Evolutionary conservation across 2,797 vertebrate genomes (phyloP), one percentile per base, ranked within the genome.

Genomic region (Arnoldichthys spilopterus): DNA sequence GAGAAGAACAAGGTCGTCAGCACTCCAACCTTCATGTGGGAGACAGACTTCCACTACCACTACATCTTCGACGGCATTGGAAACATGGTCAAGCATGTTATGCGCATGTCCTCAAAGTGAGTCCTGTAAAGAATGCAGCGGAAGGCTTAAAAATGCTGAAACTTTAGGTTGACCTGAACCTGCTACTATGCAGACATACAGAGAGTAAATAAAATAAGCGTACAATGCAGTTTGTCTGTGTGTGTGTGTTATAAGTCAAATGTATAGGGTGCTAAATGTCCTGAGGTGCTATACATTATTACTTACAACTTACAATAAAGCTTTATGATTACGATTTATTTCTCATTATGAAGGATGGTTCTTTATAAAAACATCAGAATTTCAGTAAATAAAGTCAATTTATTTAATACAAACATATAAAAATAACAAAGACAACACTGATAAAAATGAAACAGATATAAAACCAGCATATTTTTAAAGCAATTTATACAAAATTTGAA

Each of bases 1-100:
- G 92, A 93, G 90, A 92, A 93, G 88, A 94, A 94, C 90, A 92
- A 88, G 86, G 91, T 94, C 82, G 86, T 94, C 79, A 94, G 91
- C 90, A 94, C 93, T 47, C 92, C 92, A 0, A 76, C 90, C 85
- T 94, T 93, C 87, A 92, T 92, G 91, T 93, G 92, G 92, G 92
- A 93, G 72, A 94, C 92, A 0, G 92, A 93, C 20, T 90, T 86
- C 64, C 92, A 93, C 83, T 92, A 91, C 75, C 92, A 94, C 82
- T 92, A 92, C 74, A 92, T 94, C 51, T 93, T 93, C 51, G 91
- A 93, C 61, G 92, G 92, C 3, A 92, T 92, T 62, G 91, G 92
- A 79, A 92, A 92, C 53, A 93, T 93, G 93, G 92, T 93, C 69
- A 93, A 93, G 62, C 92, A 93, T 12, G 90, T 94, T 32, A 90